These are phyloP conservation scores for Solenodon paradoxus DNA, from an alignment of 2,113 vertebrate genomes.

Conservation along the genomic window DNA sequence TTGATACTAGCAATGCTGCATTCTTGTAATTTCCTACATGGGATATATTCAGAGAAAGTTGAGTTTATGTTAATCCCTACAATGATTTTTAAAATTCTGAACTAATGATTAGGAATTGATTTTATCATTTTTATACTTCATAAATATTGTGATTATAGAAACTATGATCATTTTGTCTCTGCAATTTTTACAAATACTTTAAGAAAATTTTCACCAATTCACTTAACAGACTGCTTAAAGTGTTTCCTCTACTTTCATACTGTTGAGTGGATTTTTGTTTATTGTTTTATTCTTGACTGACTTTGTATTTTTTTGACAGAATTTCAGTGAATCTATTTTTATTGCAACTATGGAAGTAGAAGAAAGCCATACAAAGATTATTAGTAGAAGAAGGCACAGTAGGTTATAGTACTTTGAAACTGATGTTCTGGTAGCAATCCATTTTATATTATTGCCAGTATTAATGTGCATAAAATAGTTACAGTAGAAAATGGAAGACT, in stretches of 20 bases:
- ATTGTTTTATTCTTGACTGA: background rate
- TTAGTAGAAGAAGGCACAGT: background rate
- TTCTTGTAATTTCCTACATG: background rate
- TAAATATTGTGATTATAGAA: background rate
- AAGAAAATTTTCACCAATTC: background rate
- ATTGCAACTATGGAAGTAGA: background rate
- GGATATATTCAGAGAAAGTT: background rate
- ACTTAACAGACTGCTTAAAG: background rate
- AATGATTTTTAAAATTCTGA: background rate
- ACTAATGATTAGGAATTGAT: background rate
- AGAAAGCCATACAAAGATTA: background rate
- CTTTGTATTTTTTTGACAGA: background rate
- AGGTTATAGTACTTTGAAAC: background rate
- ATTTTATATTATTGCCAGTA: background rate
- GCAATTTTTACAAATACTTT: background rate
- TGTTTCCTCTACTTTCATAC: background rate
- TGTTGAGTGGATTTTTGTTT: background rate
- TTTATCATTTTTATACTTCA: background rate
- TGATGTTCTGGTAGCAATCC: background rate
- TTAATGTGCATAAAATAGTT: conserved; percentile 10
- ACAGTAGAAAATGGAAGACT: background rate
- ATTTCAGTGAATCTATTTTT: background rate
- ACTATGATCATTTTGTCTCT: background rate
- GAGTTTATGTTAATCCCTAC: background rate
- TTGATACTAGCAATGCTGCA: background rate